Conservation (phyloP, 1,140 invertebrate genomes). For the Caerostris extrusa region DNA sequence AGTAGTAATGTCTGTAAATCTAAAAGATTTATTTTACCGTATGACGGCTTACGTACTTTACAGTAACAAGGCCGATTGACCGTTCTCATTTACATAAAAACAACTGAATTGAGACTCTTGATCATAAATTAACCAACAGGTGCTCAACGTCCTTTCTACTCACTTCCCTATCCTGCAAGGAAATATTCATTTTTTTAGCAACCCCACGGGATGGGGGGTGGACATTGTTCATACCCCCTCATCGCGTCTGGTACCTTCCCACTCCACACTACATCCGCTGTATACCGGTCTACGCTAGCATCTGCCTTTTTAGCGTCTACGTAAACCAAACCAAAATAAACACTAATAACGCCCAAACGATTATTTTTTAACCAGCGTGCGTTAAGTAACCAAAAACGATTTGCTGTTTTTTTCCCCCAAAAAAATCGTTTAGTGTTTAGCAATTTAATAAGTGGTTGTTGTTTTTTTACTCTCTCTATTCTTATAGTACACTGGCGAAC, state of each 20-base stretch:
- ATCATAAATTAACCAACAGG: neutral
- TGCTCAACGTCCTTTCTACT: neutral
- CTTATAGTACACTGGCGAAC: too few relatives aligned
- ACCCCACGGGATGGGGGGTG: neutral
- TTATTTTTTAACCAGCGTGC: too few relatives aligned
- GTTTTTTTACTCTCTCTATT: too few relatives aligned
- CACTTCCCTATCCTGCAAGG: conserved; percentile 16
- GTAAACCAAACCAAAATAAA: neutral
- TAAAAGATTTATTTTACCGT: neutral
- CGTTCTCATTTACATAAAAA: too few relatives aligned
- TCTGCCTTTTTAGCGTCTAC: conserved; percentile 5
- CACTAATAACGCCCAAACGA: neutral
- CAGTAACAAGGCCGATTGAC: neutral
- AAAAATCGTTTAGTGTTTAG: too few relatives aligned
- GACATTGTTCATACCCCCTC: neutral
- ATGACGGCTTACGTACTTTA: neutral
- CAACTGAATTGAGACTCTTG: neutral
- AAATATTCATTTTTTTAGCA: conserved; percentile 53
- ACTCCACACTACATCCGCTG: conserved; percentile 17
- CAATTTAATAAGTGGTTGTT: too few relatives aligned
- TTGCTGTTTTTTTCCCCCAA: too few relatives aligned
- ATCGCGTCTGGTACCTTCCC: neutral
- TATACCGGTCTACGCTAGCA: neutral
- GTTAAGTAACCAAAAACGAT: too few relatives aligned
- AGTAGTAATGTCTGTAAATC: too few relatives aligned